Evolutionary conservation across 2,797 vertebrate genomes (phyloP).

Genomic region (Neosalanx taihuensis): DNA sequence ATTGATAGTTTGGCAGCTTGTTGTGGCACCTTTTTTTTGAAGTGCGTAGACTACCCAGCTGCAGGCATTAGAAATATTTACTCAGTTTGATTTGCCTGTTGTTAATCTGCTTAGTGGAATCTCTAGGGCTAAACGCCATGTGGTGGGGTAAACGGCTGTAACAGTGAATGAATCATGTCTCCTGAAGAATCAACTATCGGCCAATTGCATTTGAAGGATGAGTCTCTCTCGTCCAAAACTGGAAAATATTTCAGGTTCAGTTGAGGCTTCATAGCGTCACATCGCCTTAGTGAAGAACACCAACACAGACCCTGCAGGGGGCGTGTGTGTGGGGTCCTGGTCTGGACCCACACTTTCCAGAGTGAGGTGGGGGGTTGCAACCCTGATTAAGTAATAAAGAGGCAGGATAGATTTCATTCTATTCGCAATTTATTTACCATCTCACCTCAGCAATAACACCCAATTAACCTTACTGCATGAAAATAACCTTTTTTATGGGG

Average conservation of each 20-base stretch:
- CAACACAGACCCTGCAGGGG: constrained; percentile 29
- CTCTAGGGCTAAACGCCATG: constrained; percentile 4
- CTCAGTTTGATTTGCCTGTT: constrained; percentile 10
- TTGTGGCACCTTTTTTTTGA: no score
- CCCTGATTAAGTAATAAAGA: no score
- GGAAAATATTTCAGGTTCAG: not conserved
- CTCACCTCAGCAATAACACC: not conserved
- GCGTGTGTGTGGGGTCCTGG: not conserved
- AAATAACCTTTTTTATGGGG: not conserved
- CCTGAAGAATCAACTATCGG: constrained; percentile 3
- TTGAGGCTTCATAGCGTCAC: no score
- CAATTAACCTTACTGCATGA: not conserved
- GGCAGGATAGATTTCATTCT: not conserved
- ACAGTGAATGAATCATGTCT: constrained; percentile 9
- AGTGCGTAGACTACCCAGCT: not conserved
- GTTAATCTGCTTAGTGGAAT: constrained; percentile 24
- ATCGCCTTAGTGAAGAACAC: no score
- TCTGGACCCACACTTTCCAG: no score
- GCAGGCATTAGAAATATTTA: not conserved
- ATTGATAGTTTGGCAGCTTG: not conserved
- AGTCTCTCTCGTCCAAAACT: not conserved
- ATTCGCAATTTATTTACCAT: not conserved
- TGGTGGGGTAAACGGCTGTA: not conserved
- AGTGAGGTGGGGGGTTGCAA: no score
- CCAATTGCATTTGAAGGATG: not conserved